phyloP scores from a whole-genome alignment of 2,888 invertebrate species.

The Hirtodrosophila trivittata region DNA sequence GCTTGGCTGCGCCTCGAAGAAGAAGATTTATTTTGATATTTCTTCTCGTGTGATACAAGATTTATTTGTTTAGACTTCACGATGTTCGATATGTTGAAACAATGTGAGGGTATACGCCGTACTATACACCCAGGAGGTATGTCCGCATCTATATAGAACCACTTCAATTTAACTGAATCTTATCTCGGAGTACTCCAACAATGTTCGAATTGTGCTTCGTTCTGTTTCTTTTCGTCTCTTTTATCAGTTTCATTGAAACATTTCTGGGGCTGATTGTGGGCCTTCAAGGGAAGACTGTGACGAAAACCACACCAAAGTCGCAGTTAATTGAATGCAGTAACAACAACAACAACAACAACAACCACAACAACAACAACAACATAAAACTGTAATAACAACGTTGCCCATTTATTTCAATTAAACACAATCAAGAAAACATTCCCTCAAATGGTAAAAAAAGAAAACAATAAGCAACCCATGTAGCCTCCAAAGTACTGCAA shows the following conservation, averaged over 20 bases:
- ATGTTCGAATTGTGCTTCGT: no score
- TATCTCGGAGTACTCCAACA: no score
- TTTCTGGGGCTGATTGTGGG: no score
- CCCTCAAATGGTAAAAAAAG: slow-evolving; percentile 26
- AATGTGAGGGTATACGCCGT: slow-evolving; percentile 8
- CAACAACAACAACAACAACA: slow-evolving; percentile 18
- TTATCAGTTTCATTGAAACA: slow-evolving; percentile 34
- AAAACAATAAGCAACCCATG: slow-evolving; percentile 32
- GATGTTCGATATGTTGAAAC: slow-evolving; percentile 24
- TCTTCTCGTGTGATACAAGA: slow-evolving; percentile 61
- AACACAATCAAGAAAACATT: slow-evolving; percentile 78
- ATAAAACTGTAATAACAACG: slow-evolving; percentile 52
- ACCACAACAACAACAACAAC: slow-evolving; percentile 29
- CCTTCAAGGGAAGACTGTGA: slow-evolving; percentile 3
- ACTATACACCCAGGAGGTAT: no score
- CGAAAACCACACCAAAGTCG: slow-evolving; percentile 26
- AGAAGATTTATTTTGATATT: slow-evolving; percentile 66
- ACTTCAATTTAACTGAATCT: no score
- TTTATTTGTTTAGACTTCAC: slow-evolving; percentile 73
- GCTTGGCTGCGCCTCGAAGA: slow-evolving; percentile 8
- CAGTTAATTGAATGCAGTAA: slow-evolving; percentile 57
- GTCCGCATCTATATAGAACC: not conserved
- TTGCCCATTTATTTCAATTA: slow-evolving; percentile 81
- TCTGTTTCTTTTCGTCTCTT: no score
- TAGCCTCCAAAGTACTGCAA: slow-evolving; percentile 12